Percentiles rank a stretch among this genome's conserved stretches.
These are phyloP conservation scores for Panulirus ornatus DNA, from an alignment of 1,140 invertebrate genomes.

Conservation along the genomic window DNA sequence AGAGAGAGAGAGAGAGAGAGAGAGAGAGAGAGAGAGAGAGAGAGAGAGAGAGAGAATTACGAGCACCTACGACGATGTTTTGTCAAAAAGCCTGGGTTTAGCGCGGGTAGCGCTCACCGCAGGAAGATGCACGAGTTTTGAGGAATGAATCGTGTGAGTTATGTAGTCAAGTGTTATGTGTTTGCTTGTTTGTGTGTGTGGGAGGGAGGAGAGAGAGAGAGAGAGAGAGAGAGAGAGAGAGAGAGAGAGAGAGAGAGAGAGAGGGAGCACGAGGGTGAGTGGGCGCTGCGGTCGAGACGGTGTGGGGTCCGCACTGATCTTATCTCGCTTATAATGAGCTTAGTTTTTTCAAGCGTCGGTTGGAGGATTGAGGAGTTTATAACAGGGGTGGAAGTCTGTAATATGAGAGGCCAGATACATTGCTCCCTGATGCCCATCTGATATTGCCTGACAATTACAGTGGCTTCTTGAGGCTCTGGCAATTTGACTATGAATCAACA, in stretches of 20 bases:
- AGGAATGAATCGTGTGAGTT: no score
- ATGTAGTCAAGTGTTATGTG: no score
- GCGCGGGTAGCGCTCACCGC: no score
- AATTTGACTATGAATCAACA: neutral
- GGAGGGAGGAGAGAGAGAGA: neutral
- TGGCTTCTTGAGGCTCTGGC: neutral
- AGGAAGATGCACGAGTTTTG: no score
- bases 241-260: neutral
- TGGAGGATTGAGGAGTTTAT: conserved; percentile 7
- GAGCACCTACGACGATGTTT: no score
- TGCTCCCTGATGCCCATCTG: neutral
- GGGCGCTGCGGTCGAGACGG: no score
- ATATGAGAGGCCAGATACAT: conserved; percentile 7
- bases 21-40: conserved; percentile 1
- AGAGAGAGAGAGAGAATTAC: neutral
- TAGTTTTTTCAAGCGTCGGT: neutral
- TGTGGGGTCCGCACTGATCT: conserved; percentile 5
- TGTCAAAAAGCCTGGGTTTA: no score
- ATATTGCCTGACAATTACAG: neutral
- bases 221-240: neutral
- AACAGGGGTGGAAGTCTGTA: conserved; percentile 13
- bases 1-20: neutral
- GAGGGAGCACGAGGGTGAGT: neutral
- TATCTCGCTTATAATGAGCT: neutral
- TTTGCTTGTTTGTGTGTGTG: neutral